Base-by-base conservation (phyloP, 2,888 invertebrate genomes). In the Leuctra nigra region DNA sequence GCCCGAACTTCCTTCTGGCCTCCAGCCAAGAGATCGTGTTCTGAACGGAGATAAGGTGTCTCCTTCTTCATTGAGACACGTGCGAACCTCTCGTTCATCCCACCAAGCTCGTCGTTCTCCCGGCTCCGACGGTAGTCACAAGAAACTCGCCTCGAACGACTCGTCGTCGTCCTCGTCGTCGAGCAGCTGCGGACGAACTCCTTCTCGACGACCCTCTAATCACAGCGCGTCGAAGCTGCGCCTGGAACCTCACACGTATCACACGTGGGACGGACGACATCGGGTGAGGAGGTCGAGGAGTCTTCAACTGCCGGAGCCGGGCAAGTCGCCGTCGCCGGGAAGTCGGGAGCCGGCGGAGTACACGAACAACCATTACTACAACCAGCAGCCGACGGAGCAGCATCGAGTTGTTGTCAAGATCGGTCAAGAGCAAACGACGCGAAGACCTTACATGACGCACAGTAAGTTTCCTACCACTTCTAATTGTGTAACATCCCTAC, bases 231-330 rank as follows among this genome's bases (percentile, higher is more conserved):
- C 47, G 46, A 55, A 38, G 46, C 16, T 44, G 13, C 11, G 59
- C 29, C 48, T 38, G 53, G 33, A 54, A 54, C 57, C 58, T 18
- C 55, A 59, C 35, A 36, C 54, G 14, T 58, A 61, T 29, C 58
- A 59, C 55, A 36, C 61, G 48, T 59, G 63, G 54, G 61, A 64
- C 55, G 61, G 64, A 13, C 59, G 63, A 13, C 67, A 69, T 13
- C 62, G 76, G 52, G 78, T 78, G 13, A 65, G 77, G 59, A 68
- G 79, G 23, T 78, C 78, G 1, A 75, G 82, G 64, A 83, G 83
- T 62, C 72, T 84, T 23, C 83, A 84, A 65, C 70, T 83, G 23
- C 82, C 80, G 1, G 83, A 83, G 64, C 33, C 50, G 9, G 74
- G 75, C 61, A 73, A 75, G 35, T 79, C 79, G 1, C 64, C 70